Base-by-base conservation (phyloP, 2,797 vertebrate species). In the Lepus oiostolus region DNA sequence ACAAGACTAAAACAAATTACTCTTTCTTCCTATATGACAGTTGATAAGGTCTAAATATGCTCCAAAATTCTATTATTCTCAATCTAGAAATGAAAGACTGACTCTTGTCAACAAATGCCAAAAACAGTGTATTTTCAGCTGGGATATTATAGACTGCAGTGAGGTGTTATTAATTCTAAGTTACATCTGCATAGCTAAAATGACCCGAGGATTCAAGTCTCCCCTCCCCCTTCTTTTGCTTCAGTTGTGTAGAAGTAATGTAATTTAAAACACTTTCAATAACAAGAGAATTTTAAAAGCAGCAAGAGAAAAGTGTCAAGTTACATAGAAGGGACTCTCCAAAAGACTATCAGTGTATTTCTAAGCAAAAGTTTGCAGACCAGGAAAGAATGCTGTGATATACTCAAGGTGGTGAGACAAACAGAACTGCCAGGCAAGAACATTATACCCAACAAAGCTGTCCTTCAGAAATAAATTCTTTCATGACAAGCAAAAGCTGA, bases 171-270 rank as follows among this genome's bases (percentile, higher is more conserved):
- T 19, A 80, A 81, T 82, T 89, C 38, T 67, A 74, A 75, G n/a
- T 83, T 65, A 93, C 47, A 74, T 58, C 50, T 79, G 65, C 7
- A 76, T 26, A 70, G 72, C 35, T 62, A 87, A 87, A 83, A 74
- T 70, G 62, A 50, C 22, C 30, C 70, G 24, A 35, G 54, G 54
- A 74, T 38, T 95, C 50, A 65, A 54, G 71, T 65, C 7, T 47
- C 77, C 42, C 42, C 42, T 47, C 42, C 42, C 42, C 8, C 42
- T 7, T 13, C 50, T 90, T 95, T 81, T 38, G 54, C 52, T 70
- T 90, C 35, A 28, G 30, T 70, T 58, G 77, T 67, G 60, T 21
- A 92, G 70, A 80, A 94, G 52, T 52, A 54, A 54, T 63, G 67
- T 60, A 67, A 87, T 92, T 74, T 42, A 72, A 90, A 76, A 28